Conservation (phyloP, 2,888 invertebrate genomes). For the Zeuzera pyrina region DNA sequence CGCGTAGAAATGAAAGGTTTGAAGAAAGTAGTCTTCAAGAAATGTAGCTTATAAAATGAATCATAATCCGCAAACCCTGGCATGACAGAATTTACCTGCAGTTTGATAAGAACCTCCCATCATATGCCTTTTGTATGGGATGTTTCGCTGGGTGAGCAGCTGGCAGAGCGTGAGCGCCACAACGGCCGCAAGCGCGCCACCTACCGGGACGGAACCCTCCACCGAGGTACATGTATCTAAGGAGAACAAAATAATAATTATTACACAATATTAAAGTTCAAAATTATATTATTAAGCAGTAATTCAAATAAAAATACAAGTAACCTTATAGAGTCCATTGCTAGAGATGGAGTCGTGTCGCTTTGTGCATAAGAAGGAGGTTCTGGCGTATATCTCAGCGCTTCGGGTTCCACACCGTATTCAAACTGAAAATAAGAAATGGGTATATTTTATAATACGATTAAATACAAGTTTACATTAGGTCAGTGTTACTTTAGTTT, state of each 20-base stretch:
- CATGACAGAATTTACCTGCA: slow-evolving; percentile 59
- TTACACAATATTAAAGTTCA: background rate
- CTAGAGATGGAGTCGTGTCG: slow-evolving; percentile 59
- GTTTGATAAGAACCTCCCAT: slow-evolving; percentile 34
- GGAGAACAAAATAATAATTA: background rate
- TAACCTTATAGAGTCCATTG: slow-evolving; percentile 76
- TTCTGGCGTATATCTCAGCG: slow-evolving; percentile 77
- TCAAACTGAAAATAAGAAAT: slow-evolving; percentile 76
- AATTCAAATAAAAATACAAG: too few relatives aligned
- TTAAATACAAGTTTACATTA: too few relatives aligned
- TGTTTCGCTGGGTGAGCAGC: slow-evolving; percentile 32
- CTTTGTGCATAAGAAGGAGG: slow-evolving; percentile 73
- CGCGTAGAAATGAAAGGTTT: too few relatives aligned
- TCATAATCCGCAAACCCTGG: background rate
- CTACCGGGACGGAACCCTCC: slow-evolving; percentile 36
- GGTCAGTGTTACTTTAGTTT: too few relatives aligned
- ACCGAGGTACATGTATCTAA: slow-evolving; percentile 58
- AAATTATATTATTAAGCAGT: background rate
- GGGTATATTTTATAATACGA: too few relatives aligned
- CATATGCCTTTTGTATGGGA: slow-evolving; percentile 43
- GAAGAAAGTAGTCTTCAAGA: too few relatives aligned
- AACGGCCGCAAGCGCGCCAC: slow-evolving; percentile 48
- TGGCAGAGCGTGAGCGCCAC: slow-evolving; percentile 32
- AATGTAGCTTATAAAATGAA: too few relatives aligned
- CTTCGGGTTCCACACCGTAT: slow-evolving; percentile 86